Percentiles rank a stretch among this genome's conserved stretches.
Conservation (phyloP, 2,888 invertebrate genomes). For the Agrilus cyanescens region DNA sequence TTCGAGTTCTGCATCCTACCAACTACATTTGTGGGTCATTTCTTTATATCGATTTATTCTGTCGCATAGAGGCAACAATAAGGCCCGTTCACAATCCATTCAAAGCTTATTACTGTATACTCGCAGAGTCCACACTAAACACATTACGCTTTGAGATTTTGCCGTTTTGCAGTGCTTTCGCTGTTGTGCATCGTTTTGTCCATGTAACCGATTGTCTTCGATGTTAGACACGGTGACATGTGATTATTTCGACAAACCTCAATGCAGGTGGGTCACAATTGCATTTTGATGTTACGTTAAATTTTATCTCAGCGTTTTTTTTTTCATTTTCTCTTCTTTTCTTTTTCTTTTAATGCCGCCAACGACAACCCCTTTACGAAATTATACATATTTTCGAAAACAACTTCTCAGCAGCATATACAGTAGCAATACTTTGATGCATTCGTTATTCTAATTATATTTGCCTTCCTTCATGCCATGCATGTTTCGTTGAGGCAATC, state of each 20-base stretch:
- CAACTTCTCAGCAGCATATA: no score
- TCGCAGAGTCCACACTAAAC: conserved; percentile 20
- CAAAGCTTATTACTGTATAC: conserved; percentile 21
- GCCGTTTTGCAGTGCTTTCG: conserved; percentile 26
- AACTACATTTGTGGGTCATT: conserved; percentile 30
- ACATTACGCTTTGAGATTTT: conserved; percentile 21
- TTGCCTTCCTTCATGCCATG: no score
- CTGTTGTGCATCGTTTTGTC: conserved; percentile 21
- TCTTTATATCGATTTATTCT: conserved; percentile 34
- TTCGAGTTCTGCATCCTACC: conserved; percentile 19
- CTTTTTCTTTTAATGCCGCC: conserved; percentile 16
- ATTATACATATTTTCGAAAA: no score
- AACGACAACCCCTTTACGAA: not conserved
- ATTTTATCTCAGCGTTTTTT: no score
- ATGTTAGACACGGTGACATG: conserved; percentile 30
- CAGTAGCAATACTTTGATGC: no score
- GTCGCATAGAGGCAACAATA: conserved; percentile 35
- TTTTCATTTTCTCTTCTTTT: conserved; percentile 10
- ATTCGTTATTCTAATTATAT: no score
- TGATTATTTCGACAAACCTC: conserved; percentile 28
- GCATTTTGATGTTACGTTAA: no score
- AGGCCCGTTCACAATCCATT: conserved; percentile 28
- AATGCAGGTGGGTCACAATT: conserved; percentile 28
- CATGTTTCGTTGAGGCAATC: no score
- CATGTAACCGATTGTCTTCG: conserved; percentile 26